Base-by-base conservation (phyloP, 2,888 invertebrate species). In the Chorisops tibialis region DNA sequence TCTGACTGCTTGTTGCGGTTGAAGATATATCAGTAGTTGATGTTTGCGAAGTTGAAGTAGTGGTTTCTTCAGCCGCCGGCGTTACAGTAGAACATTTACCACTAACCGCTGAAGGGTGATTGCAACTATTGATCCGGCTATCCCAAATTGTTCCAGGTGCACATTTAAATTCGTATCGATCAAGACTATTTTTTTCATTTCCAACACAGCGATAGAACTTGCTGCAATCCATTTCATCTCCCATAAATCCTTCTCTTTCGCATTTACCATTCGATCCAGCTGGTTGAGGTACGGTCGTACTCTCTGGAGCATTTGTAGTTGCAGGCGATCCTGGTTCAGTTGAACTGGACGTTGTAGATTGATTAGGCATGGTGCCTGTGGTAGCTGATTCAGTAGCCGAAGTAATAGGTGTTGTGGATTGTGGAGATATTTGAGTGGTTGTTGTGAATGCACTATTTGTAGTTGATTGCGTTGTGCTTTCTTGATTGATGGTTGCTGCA, bases 61-160 rank as follows among this genome's bases (percentile, higher is more conserved):
- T 48, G 30, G 65, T 16, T 69, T 41, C 16, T 9, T 4, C 30
- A 2, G 43, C 1, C 16, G 9, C 12, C 18, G 18, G 24, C 2
- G 45, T 30, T n/a, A 43, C 50, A 67, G 65, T 67, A 70, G 63
- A 69, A 71, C 63, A 62, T 14, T 41, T 49, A 7, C 56, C 22
- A 19, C n/a, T 21, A 2, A 62, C 39, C 37, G 64, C 64, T 30
- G 49, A 64, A 2, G 63, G 66, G 61, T 69, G 63, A 51, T 70
- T 68, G 59, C 84, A 84, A 3, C 75, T 74, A 68, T 79, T 74
- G 63, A 77, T 75, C 39, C 79, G 73, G 64, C 79, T 76, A 71
- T 81, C 80, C 81, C 81, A 81, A 39, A 80, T 77, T 1, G 81
- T 82, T 61, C 79, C 80, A 45, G 73, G 73, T 1, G 77, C 79